Percentiles rank a stretch among this genome's conserved stretches.
phyloP scores from a whole-genome alignment of 1,140 invertebrate genomes.

The Drosophila eugracilis region DNA sequence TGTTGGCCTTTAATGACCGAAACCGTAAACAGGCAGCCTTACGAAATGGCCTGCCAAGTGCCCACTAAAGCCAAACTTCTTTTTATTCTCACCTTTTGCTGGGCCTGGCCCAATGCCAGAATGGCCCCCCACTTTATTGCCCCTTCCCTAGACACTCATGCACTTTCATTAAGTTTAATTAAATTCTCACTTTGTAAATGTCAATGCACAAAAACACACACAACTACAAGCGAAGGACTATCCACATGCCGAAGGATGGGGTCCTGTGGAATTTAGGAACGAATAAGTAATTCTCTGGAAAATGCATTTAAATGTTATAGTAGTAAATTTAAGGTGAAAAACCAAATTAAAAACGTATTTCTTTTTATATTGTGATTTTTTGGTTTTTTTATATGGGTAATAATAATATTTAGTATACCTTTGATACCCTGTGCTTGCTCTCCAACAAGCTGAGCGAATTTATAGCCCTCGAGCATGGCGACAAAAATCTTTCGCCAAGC shows the following conservation, averaged over 20 bases:
- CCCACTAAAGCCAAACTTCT: constrained; percentile 45
- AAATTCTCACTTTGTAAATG: constrained; percentile 83
- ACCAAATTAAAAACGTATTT: too few relatives aligned
- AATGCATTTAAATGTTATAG: too few relatives aligned
- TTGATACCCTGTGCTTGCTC: constrained; percentile 3
- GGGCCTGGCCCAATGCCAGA: constrained; percentile 23
- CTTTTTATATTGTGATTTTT: neutral
- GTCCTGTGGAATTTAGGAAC: neutral
- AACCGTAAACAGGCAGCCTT: constrained; percentile 51
- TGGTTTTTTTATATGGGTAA: neutral
- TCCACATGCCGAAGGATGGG: constrained; percentile 34
- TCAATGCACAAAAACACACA: constrained; percentile 67
- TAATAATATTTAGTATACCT: constrained; percentile 1
- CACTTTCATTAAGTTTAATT: constrained; percentile 82
- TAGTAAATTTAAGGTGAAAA: too few relatives aligned
- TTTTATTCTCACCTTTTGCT: constrained; percentile 35
- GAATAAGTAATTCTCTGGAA: constrained; percentile 4
- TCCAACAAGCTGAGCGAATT: constrained; percentile 77
- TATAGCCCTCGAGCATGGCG: constrained; percentile 71
- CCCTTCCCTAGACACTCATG: constrained; percentile 56
- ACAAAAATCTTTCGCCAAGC: constrained; percentile 71
- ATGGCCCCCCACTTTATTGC: constrained; percentile 15
- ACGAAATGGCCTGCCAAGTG: constrained; percentile 55
- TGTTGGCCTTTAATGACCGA: constrained; percentile 41
- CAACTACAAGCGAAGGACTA: constrained; percentile 40